Evolutionary conservation across 2,113 vertebrate species (phyloP).

Genomic region (Cygnus buccinator): DNA sequence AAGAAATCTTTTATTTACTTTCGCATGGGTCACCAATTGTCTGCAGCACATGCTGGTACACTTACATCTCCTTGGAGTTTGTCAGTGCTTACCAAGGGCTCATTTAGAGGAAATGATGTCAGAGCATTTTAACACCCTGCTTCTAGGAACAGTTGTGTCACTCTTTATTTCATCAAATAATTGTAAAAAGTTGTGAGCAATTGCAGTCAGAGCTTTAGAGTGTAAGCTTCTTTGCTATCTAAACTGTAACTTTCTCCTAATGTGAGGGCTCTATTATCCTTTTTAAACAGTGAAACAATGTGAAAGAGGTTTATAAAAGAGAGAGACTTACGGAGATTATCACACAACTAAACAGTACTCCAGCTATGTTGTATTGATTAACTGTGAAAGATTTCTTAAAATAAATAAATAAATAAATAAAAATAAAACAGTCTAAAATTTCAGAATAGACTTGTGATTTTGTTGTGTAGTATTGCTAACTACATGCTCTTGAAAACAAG

Average conservation of each 20-base stretch:
- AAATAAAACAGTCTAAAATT: not conserved
- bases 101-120: not conserved
- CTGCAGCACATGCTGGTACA: fast-evolving
- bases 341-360: not conserved
- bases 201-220: not conserved
- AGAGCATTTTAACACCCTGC: not conserved
- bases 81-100: fast-evolving
- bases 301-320: not conserved
- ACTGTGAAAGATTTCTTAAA: not conserved
- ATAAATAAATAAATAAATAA: too few species aligned
- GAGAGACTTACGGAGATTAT: not conserved
- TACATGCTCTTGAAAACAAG: not conserved
- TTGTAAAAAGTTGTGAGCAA: not conserved
- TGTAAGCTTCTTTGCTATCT: not conserved
- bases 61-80: not conserved
- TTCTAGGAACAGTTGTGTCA: not conserved
- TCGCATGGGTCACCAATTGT: not conserved
- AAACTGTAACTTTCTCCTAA: not conserved
- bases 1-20: not conserved
- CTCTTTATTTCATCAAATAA: not conserved
- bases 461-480: not conserved
- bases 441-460: not conserved
- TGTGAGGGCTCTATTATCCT: not conserved
- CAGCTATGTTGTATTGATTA: not conserved
- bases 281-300: not conserved